A percentile compares a stretch with the other conserved stretches of the same genome.
Conservation (phyloP, 2,888 invertebrate species). For the Falcaria lacertinaria region DNA sequence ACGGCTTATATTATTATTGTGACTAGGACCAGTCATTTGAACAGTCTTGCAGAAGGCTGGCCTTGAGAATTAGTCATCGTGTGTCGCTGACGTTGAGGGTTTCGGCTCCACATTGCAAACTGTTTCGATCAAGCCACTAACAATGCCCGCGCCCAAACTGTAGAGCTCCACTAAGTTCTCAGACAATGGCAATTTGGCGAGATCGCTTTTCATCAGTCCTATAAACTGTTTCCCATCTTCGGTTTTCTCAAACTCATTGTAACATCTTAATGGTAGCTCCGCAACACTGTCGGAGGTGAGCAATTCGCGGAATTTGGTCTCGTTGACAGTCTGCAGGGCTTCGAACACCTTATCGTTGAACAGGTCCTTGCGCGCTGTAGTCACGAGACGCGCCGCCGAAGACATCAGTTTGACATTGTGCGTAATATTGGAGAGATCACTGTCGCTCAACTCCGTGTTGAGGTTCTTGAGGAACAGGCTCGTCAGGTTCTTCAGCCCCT, state of each 20-base stretch:
- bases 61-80: no score
- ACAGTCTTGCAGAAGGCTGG: no score
- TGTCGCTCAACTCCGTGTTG: background rate
- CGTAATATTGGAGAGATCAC: background rate
- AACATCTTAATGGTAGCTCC: background rate
- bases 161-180: background rate
- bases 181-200: background rate
- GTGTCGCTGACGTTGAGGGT: background rate
- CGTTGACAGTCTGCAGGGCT: background rate
- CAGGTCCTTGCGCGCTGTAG: background rate
- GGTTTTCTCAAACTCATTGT: background rate
- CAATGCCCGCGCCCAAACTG: background rate
- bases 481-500: constrained; percentile 24
- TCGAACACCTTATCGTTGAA: background rate
- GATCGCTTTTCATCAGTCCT: background rate
- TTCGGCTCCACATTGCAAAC: background rate
- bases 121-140: background rate
- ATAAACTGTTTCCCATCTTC: background rate
- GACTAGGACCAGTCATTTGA: no score
- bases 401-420: background rate
- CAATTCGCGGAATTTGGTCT: background rate
- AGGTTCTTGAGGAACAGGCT: constrained; percentile 19
- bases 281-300: background rate
- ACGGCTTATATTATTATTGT: no score
- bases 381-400: background rate